Evolutionary conservation across 2,888 invertebrate genomes (phyloP), one percentile per base, ranked within the genome.

Genomic region (Orthonychiurus folsomi): DNA sequence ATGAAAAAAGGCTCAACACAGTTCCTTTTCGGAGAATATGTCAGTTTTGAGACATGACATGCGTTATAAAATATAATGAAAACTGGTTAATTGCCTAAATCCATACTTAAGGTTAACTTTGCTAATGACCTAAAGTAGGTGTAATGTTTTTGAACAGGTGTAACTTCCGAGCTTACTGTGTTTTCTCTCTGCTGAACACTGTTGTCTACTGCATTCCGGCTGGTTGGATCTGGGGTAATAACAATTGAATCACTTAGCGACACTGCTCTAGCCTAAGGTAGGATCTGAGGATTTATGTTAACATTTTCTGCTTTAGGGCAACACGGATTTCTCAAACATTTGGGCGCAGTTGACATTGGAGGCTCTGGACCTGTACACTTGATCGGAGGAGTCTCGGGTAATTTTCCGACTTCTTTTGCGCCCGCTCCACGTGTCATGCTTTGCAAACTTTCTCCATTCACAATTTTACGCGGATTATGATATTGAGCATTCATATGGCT

Each of bases 271-370:
- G 15, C 48, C n/a, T 48, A 15, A 12, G 48, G n/a, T 12, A n/a
- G 12, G 12, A n/a, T 48, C 18, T 23, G 20, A 27, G 3, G 18
- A 12, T 48, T n/a, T n/a, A 15, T 48, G 15, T 9, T 3, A 23
- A 23, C 3, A n/a, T 23, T 56, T 12, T 9, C 37, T 25, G 25
- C n/a, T 50, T 26, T 21, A 27, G 64, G 64, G 64, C 25, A 27
- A 86, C 88, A 90, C 75, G 93, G 93, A 0, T 93, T 93, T 77
- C 81, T 93, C 3, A 85, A 86, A 72, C 81, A 83, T 63, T 74
- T 93, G 73, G 93, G 93, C 0, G 91, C 86, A 1, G 89, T 94
- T 0, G 94, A 94, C 76, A 93, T 94, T 60, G 94, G 93, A 0
- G 93, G 94, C 3, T 89, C 89, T 2, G 92, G 90, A 1, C 87